Conservation (phyloP, 1,140 invertebrate genomes). For the Caerostris extrusa region DNA sequence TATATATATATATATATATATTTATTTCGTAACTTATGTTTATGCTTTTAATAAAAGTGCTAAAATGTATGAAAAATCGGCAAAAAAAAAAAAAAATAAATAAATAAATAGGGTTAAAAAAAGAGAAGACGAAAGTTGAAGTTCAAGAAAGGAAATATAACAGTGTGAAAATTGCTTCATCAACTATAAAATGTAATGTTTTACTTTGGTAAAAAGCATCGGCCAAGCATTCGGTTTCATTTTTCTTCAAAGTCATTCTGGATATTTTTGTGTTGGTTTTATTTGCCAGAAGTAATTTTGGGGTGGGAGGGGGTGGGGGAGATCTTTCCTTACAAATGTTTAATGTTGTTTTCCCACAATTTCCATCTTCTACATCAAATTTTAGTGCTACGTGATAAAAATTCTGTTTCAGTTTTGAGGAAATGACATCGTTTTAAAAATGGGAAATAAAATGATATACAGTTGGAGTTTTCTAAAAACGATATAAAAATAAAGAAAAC, state of each 20-base stretch:
- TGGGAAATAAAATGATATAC: slow-evolving; percentile 29
- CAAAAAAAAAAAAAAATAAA: not conserved
- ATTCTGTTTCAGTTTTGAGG: slow-evolving; percentile 41
- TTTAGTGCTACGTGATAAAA: slow-evolving; percentile 52
- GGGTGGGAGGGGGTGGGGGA: not conserved
- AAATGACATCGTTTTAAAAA: slow-evolving; percentile 55
- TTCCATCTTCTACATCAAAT: not conserved
- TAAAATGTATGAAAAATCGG: slow-evolving; percentile 13
- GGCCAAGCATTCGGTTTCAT: slow-evolving; percentile 1
- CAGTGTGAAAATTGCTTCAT: slow-evolving; percentile 63
- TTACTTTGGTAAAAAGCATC: slow-evolving; percentile 44
- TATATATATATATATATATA: not conserved
- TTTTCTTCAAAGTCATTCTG: not conserved
- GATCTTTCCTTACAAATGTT: not conserved
- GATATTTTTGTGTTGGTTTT: not conserved
- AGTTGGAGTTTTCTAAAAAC: not conserved
- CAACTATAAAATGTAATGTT: slow-evolving; percentile 73
- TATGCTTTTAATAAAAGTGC: slow-evolving; percentile 35
- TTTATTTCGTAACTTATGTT: not conserved
- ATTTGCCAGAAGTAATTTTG: not conserved
- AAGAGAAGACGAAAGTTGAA: not conserved
- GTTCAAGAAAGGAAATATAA: slow-evolving; percentile 44
- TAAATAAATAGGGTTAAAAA: not conserved
- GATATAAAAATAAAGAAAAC: no score
- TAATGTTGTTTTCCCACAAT: not conserved